Evolutionary conservation across 2,113 vertebrate genomes (phyloP).

Genomic region (Heptranchias perlo): DNA sequence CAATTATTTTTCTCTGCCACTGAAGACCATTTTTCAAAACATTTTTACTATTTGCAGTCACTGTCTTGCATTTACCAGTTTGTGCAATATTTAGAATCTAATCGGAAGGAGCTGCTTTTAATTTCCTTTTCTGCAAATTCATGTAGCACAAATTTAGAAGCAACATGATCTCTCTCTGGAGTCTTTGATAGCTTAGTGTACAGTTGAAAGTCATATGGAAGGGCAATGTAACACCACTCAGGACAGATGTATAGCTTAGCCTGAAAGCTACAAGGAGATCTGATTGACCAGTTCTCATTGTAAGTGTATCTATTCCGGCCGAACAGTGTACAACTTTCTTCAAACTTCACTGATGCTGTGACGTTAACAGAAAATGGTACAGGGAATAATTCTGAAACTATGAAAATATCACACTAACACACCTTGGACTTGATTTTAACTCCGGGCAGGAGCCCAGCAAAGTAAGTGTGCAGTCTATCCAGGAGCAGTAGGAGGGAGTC

Average conservation of each 20-base stretch:
- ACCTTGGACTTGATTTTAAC: background rate
- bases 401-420: background rate
- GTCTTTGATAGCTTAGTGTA: background rate
- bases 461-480: background rate
- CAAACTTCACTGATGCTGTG: background rate
- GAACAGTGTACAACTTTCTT: background rate
- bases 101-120: background rate
- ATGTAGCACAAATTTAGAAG: background rate
- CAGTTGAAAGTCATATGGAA: slow-evolving; percentile 17
- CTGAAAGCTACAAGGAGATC: background rate
- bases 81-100: background rate
- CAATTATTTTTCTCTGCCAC: background rate
- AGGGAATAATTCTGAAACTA: background rate
- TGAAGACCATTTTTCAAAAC: background rate
- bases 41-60: background rate
- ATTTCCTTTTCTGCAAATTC: slow-evolving; percentile 16
- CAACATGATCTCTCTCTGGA: slow-evolving; percentile 6
- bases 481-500: background rate
- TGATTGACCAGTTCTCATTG: background rate
- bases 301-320: background rate
- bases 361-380: background rate
- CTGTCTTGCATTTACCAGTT: background rate
- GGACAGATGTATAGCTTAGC: background rate
- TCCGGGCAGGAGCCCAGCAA: background rate
- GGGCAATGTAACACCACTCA: slow-evolving; percentile 2